Evolutionary conservation across 1,140 invertebrate species (phyloP).

Genomic region (Halyomorpha halys): DNA sequence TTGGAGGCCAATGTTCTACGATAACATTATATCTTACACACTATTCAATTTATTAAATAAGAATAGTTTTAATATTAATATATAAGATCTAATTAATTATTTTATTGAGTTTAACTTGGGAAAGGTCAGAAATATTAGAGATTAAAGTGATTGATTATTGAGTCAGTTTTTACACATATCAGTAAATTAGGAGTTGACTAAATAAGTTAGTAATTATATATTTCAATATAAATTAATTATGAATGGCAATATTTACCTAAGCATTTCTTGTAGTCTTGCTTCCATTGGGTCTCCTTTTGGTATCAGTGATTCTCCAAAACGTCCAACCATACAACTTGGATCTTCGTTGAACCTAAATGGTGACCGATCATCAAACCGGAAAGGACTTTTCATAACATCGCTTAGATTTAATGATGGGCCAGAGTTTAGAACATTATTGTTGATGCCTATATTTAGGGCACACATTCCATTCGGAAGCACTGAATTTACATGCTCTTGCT

Average conservation of each 20-base stretch:
- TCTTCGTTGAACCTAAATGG: slow-evolving; percentile 70
- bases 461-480: slow-evolving; percentile 34
- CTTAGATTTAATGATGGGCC: slow-evolving; percentile 28
- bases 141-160: too few species aligned
- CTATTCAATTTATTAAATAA: too few species aligned
- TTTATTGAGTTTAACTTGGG: too few species aligned
- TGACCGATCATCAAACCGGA: slow-evolving; percentile 61
- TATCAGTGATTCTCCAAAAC: slow-evolving; percentile 72
- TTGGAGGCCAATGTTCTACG: too few species aligned
- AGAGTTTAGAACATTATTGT: slow-evolving; percentile 34
- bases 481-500: slow-evolving; percentile 36
- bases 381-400: slow-evolving; percentile 51
- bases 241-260: slow-evolving; percentile 40
- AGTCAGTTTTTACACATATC: too few species aligned
- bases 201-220: slow-evolving; percentile 37
- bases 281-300: slow-evolving; percentile 88
- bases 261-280: slow-evolving; percentile 80
- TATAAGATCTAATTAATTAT: too few species aligned
- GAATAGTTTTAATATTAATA: too few species aligned
- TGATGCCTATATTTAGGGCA: slow-evolving; percentile 38
- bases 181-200: too few species aligned
- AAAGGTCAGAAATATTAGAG: too few species aligned
- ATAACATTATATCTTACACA: too few species aligned
- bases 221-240: neutral
- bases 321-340: slow-evolving; percentile 60